Base-by-base conservation (phyloP, 2,888 invertebrate genomes). In the Callyntrura guangdongensis region DNA sequence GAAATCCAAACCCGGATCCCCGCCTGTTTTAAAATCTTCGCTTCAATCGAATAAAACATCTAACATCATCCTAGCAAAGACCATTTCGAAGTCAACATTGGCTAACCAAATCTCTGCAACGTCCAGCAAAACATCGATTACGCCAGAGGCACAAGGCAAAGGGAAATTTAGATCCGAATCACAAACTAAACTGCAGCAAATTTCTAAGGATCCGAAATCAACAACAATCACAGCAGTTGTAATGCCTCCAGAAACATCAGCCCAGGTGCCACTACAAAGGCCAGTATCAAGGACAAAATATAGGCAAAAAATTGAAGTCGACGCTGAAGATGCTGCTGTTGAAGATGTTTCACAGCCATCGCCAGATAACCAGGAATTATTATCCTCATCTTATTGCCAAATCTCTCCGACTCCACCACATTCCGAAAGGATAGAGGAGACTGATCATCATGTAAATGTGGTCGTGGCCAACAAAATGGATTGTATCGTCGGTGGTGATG, bases 241-340 rank as follows among this genome's bases (percentile, higher is more conserved):
- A 25, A 25, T 88, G 69, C 88, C 81, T 0, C 72, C 88, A 47
- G 81, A 61, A 82, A 59, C 72, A 8, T 56, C 17, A 9, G 79
- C 84, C 11, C 77, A 89, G 0, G 14, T 89, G 53, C 89, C 89
- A 0, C 3, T 20, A 0, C 47, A 69, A 61, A 4, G 89, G 14
- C 89, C 89, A 12, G 89, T 89, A 2, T 85, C 89, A 9, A 61
- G 89, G 27, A 89, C 84, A 47, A 89, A 85, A 27, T 77, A 64
- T 17, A 77, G 84, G 25, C 84, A 85, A 17, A 85, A 89, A 9
- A 79, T 49, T 17, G 79, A 79, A 17, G 59, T 49, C 11, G 79
- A 79, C 8, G 59, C 8, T 56, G n/a, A 0, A 0, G 53, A 14
- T 25, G 4, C 0, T 0, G 25, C 20, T 6, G 20, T 22, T 47